Percentiles rank a stretch among this genome's conserved stretches.
Evolutionary conservation across 1,140 invertebrate genomes (phyloP).

Genomic region (Drosophila parvula): DNA sequence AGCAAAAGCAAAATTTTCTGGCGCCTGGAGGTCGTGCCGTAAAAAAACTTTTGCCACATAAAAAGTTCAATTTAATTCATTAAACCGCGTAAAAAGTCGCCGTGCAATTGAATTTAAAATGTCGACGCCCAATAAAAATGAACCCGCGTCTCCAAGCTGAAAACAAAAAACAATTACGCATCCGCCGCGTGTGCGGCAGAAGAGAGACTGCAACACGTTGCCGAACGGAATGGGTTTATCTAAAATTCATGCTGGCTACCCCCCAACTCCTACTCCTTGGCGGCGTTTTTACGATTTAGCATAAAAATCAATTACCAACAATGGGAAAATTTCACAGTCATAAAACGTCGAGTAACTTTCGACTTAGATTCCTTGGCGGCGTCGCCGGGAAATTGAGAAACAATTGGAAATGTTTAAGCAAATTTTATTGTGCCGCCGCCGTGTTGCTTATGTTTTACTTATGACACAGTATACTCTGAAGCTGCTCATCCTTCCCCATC

Average conservation of each 20-base stretch:
- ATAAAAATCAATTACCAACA: conserved; percentile 83
- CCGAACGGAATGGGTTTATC: conserved; percentile 56
- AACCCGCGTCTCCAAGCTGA: conserved; percentile 23
- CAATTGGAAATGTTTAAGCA: conserved; percentile 70
- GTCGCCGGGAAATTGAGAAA: conserved; percentile 69
- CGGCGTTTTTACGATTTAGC: conserved; percentile 74
- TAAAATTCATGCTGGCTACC: conserved; percentile 69
- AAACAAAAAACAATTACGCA: conserved; percentile 73
- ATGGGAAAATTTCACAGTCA: conserved; percentile 78
- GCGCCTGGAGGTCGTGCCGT: conserved; percentile 69
- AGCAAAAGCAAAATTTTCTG: conserved; percentile 50
- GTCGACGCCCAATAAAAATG: conserved; percentile 76
- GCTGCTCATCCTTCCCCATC: too few relatives aligned
- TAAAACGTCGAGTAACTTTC: conserved; percentile 73
- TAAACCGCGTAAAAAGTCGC: conserved; percentile 73
- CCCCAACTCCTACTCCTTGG: not conserved
- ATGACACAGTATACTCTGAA: conserved; percentile 2
- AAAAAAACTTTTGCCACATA: conserved; percentile 74
- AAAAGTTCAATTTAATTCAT: conserved; percentile 83
- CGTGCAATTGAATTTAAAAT: conserved; percentile 79
- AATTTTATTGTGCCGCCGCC: conserved; percentile 66
- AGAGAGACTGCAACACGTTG: conserved; percentile 66
- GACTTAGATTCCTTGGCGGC: conserved; percentile 15
- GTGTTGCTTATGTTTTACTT: conserved; percentile 53
- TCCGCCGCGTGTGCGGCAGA: conserved; percentile 58